Base-by-base conservation (phyloP, 2,888 invertebrate genomes). In the Hetaerina titia region DNA sequence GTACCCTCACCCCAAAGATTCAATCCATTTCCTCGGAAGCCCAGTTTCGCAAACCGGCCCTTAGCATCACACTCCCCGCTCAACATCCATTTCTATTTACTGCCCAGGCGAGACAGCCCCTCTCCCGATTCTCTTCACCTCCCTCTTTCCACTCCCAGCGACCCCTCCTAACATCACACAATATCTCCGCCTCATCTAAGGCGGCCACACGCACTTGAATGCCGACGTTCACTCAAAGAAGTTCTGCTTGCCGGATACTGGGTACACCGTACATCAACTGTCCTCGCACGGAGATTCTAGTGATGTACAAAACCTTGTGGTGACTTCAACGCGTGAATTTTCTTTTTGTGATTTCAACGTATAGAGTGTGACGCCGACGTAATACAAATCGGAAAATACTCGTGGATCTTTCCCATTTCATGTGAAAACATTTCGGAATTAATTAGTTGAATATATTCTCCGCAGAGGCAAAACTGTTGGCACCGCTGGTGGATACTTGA, bases 111-210 rank as follows among this genome's bases (percentile, higher is more conserved):
- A 90, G 90, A 22, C 31, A 13, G 9, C 90, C 90, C 90, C 90
- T 69, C 69, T 69, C 56, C 92, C 92, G 45, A 45, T 17, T 90
- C 90, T 13, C 56, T 31, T 15, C 11, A 60, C 92, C 31, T 45
- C 64, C 19, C 64, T 63, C 15, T 25, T 64, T 63, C 64, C 90
- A 63, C 56, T 64, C 69, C 69, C 64, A 31, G 69, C 92, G 74
- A 60, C 92, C 92, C 69, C 69, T 92, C 69, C 69, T 92, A 64
- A 31, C 92, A 92, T 92, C 92, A 64, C 60, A 92, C 92, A 92
- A 92, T 92, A 92, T 92, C 92, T 92, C 56, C 69, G 69, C 74
- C 56, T 92, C 92, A 19, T 92, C 92, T 69, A 22, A 9, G 92
- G 11, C 31, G 17, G 31, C 69, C 69, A n/a, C 56, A 69, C 92